These are phyloP conservation scores for Cyrtonyx montezumae DNA, from an alignment of 2,113 vertebrate genomes.

Conservation along the genomic window DNA sequence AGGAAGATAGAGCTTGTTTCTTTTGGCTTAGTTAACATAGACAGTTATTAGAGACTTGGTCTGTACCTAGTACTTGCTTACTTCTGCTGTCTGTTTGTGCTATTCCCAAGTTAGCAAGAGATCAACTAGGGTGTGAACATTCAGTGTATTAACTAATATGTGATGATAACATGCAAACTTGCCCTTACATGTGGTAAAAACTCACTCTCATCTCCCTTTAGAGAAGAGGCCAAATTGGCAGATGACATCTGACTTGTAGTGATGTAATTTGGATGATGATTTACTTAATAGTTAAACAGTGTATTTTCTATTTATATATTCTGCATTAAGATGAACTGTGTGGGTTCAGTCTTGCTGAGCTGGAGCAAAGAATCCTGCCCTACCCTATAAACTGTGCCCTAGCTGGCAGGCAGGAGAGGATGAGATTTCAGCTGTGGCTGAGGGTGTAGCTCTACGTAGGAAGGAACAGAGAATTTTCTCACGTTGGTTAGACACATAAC, in stretches of 20 bases:
- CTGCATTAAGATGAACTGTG: conserved; percentile 36
- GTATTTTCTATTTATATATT: conserved; percentile 14
- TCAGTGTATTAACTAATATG: background rate
- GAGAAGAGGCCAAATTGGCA: conserved; percentile 39
- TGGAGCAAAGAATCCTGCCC: conserved; percentile 6
- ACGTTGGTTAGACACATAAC: conserved; percentile 22
- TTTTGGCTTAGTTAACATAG: background rate
- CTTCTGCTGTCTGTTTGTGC: conserved; percentile 3
- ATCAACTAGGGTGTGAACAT: background rate
- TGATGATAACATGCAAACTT: conserved; percentile 2
- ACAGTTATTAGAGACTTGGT: background rate
- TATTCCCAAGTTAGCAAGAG: background rate
- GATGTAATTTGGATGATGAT: conserved; percentile 6
- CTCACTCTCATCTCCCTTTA: background rate
- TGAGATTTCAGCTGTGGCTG: conserved; percentile 27
- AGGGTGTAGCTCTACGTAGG: conserved; percentile 48
- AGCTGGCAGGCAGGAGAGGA: conserved; percentile 22
- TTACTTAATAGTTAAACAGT: conserved; percentile 21
- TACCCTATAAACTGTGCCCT: conserved; percentile 1
- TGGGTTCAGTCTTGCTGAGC: conserved; percentile 20
- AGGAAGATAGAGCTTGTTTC: background rate
- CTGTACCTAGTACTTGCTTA: background rate
- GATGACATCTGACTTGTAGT: conserved; percentile 23
- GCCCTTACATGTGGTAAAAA: conserved; percentile 50
- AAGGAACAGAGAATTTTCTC: conserved; percentile 56